A percentile compares a stretch with the other conserved stretches of the same genome.
Conservation (phyloP, 1,140 invertebrate genomes). For the Meteorus sp. region DNA sequence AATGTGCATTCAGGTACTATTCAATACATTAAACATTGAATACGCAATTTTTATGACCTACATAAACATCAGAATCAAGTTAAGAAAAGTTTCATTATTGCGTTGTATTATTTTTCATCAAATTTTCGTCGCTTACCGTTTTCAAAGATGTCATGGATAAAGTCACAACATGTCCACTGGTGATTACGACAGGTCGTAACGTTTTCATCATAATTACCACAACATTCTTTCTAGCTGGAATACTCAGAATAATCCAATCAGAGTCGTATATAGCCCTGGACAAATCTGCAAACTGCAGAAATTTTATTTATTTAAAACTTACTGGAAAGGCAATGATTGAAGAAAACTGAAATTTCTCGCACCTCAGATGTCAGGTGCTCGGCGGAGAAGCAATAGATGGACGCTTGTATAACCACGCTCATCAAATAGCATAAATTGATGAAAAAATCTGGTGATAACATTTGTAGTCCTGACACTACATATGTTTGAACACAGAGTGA, state of each 20-base stretch:
- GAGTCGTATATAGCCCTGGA: not conserved
- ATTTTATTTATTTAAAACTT: not conserved
- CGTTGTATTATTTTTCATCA: no score
- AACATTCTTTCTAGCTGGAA: not conserved
- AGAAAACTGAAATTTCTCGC: not conserved
- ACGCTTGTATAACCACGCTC: not conserved
- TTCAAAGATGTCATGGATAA: slow-evolving; percentile 1
- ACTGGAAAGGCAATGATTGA: not conserved
- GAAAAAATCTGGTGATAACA: not conserved
- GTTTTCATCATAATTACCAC: not conserved
- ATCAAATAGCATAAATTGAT: slow-evolving; percentile 2
- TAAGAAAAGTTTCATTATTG: no score
- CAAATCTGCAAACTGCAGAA: not conserved
- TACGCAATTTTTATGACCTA: no score
- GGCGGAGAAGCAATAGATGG: no score
- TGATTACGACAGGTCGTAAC: not conserved
- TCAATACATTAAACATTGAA: no score
- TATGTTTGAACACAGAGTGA: not conserved
- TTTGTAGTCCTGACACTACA: not conserved
- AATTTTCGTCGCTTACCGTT: not conserved
- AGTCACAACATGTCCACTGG: not conserved
- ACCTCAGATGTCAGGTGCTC: no score
- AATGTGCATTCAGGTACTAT: no score
- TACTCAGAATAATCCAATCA: not conserved
- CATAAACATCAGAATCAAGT: no score